Evolutionary conservation across 2,113 vertebrate species (phyloP).

Genomic region (Melanostigma gelatinosum): DNA sequence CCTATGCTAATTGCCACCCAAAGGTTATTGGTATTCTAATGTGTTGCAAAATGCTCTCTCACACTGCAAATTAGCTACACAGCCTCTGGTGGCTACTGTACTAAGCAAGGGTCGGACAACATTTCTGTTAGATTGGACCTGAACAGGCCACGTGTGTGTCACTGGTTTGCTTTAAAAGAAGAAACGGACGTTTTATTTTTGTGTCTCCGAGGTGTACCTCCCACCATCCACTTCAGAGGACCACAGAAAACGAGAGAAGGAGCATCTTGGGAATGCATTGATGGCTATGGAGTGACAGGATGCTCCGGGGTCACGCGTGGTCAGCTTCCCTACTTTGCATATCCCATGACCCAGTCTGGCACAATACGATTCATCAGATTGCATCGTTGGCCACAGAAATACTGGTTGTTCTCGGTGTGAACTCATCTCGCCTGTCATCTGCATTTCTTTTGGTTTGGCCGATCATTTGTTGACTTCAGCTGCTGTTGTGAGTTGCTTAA

Average conservation of each 20-base stretch:
- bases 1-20: constrained; percentile 49
- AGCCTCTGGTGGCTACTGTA: constrained; percentile 25
- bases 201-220: neutral
- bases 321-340: constrained; percentile 27
- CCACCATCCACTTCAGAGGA: neutral
- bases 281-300: constrained; percentile 42
- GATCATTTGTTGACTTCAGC: constrained; percentile 53
- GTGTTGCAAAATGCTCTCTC: constrained; percentile 21
- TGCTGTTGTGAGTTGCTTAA: constrained; percentile 39
- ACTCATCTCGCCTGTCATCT: constrained; percentile 40
- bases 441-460: constrained; percentile 59
- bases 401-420: constrained; percentile 35
- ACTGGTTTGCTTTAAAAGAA: constrained; percentile 16
- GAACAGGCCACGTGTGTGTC: constrained; percentile 1
- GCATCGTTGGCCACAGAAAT: constrained; percentile 52
- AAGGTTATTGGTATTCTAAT: constrained; percentile 20
- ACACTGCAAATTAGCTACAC: constrained; percentile 32
- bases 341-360: constrained; percentile 31
- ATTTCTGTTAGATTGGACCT: constrained; percentile 8
- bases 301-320: constrained; percentile 45
- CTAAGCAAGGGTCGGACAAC: constrained; percentile 13
- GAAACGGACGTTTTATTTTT: neutral
- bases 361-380: constrained; percentile 23
- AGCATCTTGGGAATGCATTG: constrained; percentile 47
- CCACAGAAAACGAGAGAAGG: neutral